Conservation (phyloP, 2,797 vertebrate species). For the Capromys pilorides region DNA sequence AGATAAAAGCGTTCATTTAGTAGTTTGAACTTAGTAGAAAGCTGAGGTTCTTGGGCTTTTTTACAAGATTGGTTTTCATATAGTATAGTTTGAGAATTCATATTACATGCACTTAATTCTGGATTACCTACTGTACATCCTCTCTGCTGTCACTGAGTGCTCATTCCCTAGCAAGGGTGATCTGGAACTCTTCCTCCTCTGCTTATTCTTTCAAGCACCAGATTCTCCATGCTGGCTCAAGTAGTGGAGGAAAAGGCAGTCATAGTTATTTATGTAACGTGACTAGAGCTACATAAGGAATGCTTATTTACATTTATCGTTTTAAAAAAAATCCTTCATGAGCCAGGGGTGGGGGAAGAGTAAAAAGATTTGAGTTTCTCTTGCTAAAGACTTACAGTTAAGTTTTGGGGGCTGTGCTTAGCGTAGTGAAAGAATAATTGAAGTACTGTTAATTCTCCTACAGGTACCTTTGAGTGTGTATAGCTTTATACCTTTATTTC, state of each 20-base stretch:
- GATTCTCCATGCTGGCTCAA: not conserved
- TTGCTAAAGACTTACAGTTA: not conserved
- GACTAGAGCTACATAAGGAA: not conserved
- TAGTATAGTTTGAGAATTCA: not conserved
- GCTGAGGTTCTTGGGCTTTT: not conserved
- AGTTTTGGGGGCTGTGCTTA: not conserved
- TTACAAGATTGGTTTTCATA: slow-evolving; percentile 3
- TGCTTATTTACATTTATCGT: slow-evolving; percentile 17
- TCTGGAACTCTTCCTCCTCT: not conserved
- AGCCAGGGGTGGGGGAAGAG: not conserved
- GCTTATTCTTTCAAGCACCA: not conserved
- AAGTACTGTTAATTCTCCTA: not conserved
- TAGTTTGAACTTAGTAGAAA: not conserved
- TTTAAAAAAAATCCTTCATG: not conserved
- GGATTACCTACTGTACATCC: not conserved
- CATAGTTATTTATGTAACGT: not conserved
- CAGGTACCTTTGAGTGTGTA: not conserved
- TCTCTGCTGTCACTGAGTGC: not conserved
- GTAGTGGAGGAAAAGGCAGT: not conserved
- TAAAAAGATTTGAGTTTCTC: not conserved
- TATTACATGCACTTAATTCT: not conserved
- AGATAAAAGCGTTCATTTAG: not conserved
- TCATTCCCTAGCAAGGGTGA: not conserved
- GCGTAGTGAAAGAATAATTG: not conserved
- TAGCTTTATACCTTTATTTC: not conserved